phyloP scores from a whole-genome alignment of 1,140 invertebrate genomes.

The Schlechtendalia chinensis region DNA sequence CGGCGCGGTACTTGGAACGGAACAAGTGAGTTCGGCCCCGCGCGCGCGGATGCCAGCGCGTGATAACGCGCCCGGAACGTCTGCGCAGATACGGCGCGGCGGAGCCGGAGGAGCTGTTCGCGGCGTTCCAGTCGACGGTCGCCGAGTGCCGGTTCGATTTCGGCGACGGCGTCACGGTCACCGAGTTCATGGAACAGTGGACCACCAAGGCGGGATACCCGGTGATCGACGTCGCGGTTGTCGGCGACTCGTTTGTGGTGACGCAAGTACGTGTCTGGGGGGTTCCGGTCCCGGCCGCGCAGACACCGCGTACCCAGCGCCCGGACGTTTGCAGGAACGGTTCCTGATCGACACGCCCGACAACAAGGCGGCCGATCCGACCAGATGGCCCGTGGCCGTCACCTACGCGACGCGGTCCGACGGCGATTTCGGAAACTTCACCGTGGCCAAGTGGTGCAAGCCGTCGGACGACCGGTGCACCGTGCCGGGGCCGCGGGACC shows the following conservation, averaged over 20 bases:
- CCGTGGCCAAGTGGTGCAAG: background rate
- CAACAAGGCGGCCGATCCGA: background rate
- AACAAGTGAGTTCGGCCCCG: too few relatives aligned
- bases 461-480: background rate
- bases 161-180: constrained; percentile 57
- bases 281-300: too few relatives aligned
- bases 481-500: background rate
- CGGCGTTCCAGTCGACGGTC: background rate
- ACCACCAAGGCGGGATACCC: constrained; percentile 89
- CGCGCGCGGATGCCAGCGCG: too few relatives aligned
- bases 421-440: background rate
- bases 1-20: background rate
- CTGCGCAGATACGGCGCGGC: constrained; percentile 52
- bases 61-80: too few relatives aligned
- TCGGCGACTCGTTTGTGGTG: constrained; percentile 59
- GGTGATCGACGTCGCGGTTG: constrained; percentile 66
- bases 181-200: constrained; percentile 86
- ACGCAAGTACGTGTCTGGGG: too few relatives aligned
- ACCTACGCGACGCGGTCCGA: background rate
- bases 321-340: constrained; percentile 16
- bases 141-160: constrained; percentile 61
- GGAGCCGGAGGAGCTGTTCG: background rate
- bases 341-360: background rate
- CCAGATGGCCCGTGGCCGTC: background rate
- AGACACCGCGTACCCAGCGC: too few relatives aligned